These are phyloP conservation scores for Sebastes schlegelii DNA, from an alignment of 2,113 vertebrate species.

Conservation along the genomic window DNA sequence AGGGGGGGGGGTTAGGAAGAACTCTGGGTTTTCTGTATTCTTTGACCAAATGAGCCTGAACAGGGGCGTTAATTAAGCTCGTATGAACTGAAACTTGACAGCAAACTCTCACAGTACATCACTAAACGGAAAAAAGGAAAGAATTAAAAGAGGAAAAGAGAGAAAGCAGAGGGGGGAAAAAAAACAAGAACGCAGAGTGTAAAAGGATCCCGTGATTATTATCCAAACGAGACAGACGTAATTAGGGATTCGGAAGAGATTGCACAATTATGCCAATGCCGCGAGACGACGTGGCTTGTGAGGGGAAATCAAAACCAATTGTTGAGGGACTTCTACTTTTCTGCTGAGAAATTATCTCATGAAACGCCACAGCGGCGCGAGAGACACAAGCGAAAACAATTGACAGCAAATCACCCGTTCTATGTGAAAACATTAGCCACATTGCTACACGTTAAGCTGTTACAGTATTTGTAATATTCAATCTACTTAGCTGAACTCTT, in stretches of 20 bases:
- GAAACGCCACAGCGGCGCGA: slow-evolving; percentile 28
- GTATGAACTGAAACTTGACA: slow-evolving; percentile 85
- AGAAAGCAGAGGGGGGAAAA: slow-evolving; percentile 2
- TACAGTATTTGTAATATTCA: slow-evolving; percentile 62
- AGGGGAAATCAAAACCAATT: slow-evolving; percentile 78
- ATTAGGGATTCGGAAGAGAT: slow-evolving; percentile 79
- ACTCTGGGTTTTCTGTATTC: slow-evolving; percentile 80
- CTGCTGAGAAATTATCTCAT: slow-evolving; percentile 66
- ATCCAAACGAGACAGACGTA: slow-evolving; percentile 80
- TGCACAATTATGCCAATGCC: slow-evolving; percentile 75
- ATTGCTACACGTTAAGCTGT: slow-evolving; percentile 47
- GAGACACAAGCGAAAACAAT: slow-evolving; percentile 32
- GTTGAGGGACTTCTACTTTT: slow-evolving; percentile 69
- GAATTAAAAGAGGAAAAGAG: slow-evolving; percentile 41
- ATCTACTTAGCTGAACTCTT: slow-evolving; percentile 64
- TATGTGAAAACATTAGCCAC: slow-evolving; percentile 53
- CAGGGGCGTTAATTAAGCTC: slow-evolving; percentile 86
- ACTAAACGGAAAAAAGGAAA: slow-evolving; percentile 50
- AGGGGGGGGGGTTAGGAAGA: slow-evolving; percentile 73
- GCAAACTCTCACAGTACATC: slow-evolving; percentile 82
- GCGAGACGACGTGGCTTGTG: slow-evolving; percentile 51
- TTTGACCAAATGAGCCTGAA: slow-evolving; percentile 88
- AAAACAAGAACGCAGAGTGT: slow-evolving; percentile 58
- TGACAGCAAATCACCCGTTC: slow-evolving; percentile 49
- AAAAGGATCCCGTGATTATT: slow-evolving; percentile 80